Conservation (phyloP, 2,888 invertebrate species). For the Esperia sulphurella region DNA sequence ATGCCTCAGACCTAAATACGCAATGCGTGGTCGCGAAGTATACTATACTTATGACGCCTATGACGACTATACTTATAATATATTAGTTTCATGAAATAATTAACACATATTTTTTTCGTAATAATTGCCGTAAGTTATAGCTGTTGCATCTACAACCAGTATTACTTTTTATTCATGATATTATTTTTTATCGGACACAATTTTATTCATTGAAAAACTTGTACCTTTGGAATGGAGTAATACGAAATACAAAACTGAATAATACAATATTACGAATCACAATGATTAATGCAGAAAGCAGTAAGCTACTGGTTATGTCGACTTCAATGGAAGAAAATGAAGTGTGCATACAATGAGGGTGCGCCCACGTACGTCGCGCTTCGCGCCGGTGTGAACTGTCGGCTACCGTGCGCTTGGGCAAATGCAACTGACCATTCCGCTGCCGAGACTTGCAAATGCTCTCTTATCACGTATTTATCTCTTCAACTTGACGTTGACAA, state of each 20-base stretch:
- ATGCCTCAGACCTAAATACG: no score
- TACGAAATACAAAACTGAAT: no score
- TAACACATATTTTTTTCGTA: no score
- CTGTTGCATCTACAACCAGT: no score
- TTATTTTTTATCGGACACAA: no score
- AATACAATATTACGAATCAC: background rate
- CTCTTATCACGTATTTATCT: conserved; percentile 24
- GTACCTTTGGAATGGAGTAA: background rate
- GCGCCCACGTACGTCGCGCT: conserved; percentile 45
- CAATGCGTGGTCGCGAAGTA: no score
- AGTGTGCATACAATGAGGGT: conserved; percentile 58
- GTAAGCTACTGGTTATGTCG: conserved; percentile 52
- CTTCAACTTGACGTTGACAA: conserved; percentile 9
- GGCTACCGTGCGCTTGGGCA: conserved; percentile 53
- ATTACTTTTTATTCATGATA: no score
- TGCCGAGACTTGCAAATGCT: conserved; percentile 8
- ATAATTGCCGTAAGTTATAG: no score
- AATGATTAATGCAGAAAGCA: conserved; percentile 54
- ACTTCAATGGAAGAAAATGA: conserved; percentile 64
- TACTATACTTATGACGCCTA: no score
- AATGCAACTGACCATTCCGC: conserved; percentile 17
- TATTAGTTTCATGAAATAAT: no score
- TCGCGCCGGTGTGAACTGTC: conserved; percentile 36
- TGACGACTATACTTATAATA: no score
- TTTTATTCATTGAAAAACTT: no score